Evolutionary conservation across 2,797 vertebrate genomes (phyloP).

Genomic region (Oreochromis grahami): DNA sequence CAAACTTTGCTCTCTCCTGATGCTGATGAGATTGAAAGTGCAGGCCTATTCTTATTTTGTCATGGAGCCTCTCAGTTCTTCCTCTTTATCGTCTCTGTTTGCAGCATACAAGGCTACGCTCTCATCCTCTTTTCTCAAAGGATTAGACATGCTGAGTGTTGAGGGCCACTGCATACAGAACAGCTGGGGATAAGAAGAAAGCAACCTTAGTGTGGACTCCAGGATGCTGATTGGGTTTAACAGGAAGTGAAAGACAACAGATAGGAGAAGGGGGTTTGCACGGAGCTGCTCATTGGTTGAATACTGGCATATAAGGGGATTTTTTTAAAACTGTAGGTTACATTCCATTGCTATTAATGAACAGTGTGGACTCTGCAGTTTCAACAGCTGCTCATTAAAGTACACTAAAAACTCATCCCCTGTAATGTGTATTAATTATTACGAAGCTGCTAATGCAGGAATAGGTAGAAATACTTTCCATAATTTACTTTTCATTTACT

Average conservation of each 20-base stretch:
- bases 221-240: conserved; percentile 20
- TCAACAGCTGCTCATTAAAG: neutral
- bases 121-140: conserved; percentile 42
- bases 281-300: neutral
- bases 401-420: neutral
- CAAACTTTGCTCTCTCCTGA: conserved; percentile 18
- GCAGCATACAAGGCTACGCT: conserved; percentile 23
- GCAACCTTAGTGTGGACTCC: conserved; percentile 34
- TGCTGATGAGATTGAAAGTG: conserved; percentile 47
- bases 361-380: conserved; percentile 7
- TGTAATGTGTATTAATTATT: neutral
- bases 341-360: neutral
- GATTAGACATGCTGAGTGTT: conserved; percentile 54
- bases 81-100: conserved; percentile 46
- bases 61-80: conserved; percentile 15
- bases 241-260: neutral
- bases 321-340: neutral
- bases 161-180: conserved; percentile 54
- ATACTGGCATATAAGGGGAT: neutral
- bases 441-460: neutral
- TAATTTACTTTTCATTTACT: neutral
- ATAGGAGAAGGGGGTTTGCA: neutral
- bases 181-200: conserved; percentile 34
- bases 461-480: neutral
- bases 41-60: conserved; percentile 32